Evolutionary conservation across 2,113 vertebrate species (phyloP), one percentile per base, ranked within the genome.

Genomic region (Pipa parva): DNA sequence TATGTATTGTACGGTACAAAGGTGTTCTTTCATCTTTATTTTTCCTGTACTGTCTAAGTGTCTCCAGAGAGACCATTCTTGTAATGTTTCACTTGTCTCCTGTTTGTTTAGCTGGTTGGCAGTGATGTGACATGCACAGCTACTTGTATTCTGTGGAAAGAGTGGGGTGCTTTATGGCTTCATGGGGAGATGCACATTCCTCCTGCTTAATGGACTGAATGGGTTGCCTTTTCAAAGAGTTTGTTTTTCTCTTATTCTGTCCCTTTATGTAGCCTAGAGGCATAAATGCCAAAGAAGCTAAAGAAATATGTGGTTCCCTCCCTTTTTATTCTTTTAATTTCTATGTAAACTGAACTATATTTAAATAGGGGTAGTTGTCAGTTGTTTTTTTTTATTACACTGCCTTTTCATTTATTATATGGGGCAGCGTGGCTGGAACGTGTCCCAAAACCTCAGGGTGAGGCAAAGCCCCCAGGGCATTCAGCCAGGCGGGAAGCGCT

Each of bases 351-450:
- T 70, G 64, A 70, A 64, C 60, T 56, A 70, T 70, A 50, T 70
- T 72, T 75, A 65, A 67, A 70, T 72, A 68, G 59, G 54, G 62
- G 56, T 67, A 52, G 73, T 76, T 78, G 72, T 79, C 72, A 72
- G 75, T n/a, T n/a, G n/a, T 76, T 81, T 74, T 78, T 55, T 71
- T 49, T 54, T 69, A 60, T 69, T 60, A 69, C 61, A 12, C 58
- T 61, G 27, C 37, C 58, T 70, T 70, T 54, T 70, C 45, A 61
- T 70, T 65, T 63, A 33, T 82, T 74, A 73, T n/a, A n/a, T 74
- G 72, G 42, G 63, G 29, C 73, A 78, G 74, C 73, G 69, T 79
- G 60, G 71, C 73, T 77, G 72, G 61, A 72, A 78, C 75, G 63
- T 71, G 73, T 77, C 52, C 73, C 56, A 56, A 63, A 73, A 66